Percentiles rank a stretch among this genome's conserved stretches.
Conservation (phyloP, 2,113 vertebrate species). For the Terrapene triunguis region DNA sequence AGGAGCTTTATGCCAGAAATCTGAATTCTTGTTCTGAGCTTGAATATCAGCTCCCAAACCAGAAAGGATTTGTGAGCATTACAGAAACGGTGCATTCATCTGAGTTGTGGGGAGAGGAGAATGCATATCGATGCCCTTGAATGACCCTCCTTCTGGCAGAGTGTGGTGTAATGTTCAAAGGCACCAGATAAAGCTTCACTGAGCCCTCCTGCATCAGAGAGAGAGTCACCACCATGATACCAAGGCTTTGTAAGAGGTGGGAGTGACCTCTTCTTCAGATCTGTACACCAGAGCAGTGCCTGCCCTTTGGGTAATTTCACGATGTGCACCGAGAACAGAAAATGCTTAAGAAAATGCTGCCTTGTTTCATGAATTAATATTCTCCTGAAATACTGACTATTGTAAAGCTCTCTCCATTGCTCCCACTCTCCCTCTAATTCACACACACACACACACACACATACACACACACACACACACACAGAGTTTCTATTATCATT, state of each 20-base stretch:
- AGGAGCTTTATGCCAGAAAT: neutral
- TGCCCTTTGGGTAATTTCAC: accelerated
- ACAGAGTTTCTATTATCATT: neutral
- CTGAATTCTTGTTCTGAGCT: neutral
- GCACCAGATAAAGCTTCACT: neutral
- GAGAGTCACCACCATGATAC: accelerated
- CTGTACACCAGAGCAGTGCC: accelerated
- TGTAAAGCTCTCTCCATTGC: accelerated
- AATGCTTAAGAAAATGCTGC: neutral
- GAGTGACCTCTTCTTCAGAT: neutral
- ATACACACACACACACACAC: neutral
- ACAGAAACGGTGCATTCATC: no score
- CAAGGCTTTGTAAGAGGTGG: accelerated
- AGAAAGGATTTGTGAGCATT: neutral
- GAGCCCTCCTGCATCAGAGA: neutral
- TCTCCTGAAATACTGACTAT: neutral
- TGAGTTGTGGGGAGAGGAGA: neutral
- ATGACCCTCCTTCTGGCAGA: neutral
- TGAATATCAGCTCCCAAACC: neutral
- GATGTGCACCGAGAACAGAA: accelerated
- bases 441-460: neutral
- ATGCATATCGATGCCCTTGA: neutral
- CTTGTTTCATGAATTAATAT: neutral
- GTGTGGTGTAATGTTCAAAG: neutral
- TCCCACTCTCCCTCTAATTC: neutral